Base-by-base conservation (phyloP, 2,888 invertebrate species). In the Xestia c-nigrum region DNA sequence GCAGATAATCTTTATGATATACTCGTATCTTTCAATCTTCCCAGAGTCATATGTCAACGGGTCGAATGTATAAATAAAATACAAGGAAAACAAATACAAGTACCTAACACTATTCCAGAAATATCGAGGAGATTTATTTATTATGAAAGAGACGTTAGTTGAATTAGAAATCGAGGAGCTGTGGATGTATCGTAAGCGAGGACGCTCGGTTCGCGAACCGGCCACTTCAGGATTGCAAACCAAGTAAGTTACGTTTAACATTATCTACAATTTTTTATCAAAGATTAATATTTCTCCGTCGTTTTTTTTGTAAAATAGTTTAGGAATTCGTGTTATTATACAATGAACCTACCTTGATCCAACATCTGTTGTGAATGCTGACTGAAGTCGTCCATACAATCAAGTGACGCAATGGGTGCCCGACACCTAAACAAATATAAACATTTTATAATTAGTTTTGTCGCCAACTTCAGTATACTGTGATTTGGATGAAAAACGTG, bases 361-460 rank as follows among this genome's bases (percentile, higher is more conserved):
- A 97, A 90, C 96, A 97, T 97, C 87, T 97, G 97, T 86, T 97
- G 97, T 5, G 97, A 97, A 83, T 97, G 95, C 65, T 97, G 98
- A 95, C 98, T 98, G 97, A 99, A 98, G 97, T 99, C 99, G 97
- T 99, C 99, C 98, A 99, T 99, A 96, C 99, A 99, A 97, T 99
- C 99, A 94, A 99, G 97, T 93, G 98, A 99, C 89, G 99, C 99
- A 96, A 99, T 99, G 89, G 99, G 99, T 90, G 99, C 99, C 93
- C 99, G 98, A 97, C 98, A 99, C 97, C 99, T 96, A 89, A 84
- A 89, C 87, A 92, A 93, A 82, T 84, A 87, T 83, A 87, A 89
- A 90, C 80, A 85, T 81, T 86, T 83, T 75, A 84, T 66, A 78
- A 84, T 87, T 80, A 77, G 76, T 74, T 72, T 81, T 24, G 43